Conservation (phyloP, 2,797 vertebrate species). For the Alcedo quadribrachys region DNA sequence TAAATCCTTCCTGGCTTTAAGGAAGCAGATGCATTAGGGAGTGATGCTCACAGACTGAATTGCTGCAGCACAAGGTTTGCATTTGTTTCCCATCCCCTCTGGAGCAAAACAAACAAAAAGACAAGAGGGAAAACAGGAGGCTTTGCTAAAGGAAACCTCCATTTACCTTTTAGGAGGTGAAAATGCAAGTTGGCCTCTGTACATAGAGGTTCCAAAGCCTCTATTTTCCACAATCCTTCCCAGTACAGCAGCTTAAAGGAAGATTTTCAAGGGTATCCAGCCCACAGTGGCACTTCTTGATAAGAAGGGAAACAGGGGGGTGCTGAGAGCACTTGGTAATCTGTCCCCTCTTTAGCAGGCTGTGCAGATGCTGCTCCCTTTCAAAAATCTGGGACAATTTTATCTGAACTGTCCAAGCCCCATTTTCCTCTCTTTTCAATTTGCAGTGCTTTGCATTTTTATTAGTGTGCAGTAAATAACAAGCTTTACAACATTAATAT, state of each 20-base stretch:
- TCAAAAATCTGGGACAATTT: neutral
- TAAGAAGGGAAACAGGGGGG: neutral
- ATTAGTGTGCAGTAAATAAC: slow-evolving; percentile 4
- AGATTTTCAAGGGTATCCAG: neutral
- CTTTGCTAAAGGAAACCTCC: neutral
- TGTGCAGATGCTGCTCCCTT: neutral
- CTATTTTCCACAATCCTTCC: neutral
- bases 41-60: neutral
- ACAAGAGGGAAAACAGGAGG: neutral
- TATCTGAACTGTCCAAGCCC: neutral
- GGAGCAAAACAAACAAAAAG: neutral
- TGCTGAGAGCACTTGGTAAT: neutral
- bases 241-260: neutral
- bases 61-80: neutral
- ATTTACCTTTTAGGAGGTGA: neutral
- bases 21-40: neutral
- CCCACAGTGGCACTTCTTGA: neutral
- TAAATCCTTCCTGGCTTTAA: neutral
- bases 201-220: neutral
- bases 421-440: neutral
- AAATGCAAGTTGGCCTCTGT: neutral
- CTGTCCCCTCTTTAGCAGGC: neutral
- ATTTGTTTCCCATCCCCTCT: neutral
- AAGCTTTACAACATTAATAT: slow-evolving; percentile 30
- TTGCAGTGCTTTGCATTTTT: slow-evolving; percentile 11